Percentiles rank a stretch among this genome's conserved stretches.
These are phyloP conservation scores for Polydrusus pterygomalis DNA, from an alignment of 2,888 invertebrate species.

Conservation along the genomic window DNA sequence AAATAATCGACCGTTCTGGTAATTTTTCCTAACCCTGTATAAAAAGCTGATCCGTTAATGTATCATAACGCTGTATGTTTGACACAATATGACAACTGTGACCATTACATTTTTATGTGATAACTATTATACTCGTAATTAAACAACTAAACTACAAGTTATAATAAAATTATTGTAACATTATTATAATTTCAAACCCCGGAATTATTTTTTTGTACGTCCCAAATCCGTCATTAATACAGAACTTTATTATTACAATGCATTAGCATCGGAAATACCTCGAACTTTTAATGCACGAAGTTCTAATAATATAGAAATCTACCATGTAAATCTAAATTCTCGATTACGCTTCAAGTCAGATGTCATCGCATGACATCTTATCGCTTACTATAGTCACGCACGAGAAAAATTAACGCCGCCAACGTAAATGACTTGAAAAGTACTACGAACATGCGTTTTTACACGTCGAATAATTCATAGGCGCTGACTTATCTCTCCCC, in stretches of 20 bases:
- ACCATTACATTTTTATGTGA: too few species aligned
- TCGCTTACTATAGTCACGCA: conserved; percentile 69
- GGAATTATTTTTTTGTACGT: neutral
- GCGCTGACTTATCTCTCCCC: conserved; percentile 57
- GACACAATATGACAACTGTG: too few species aligned
- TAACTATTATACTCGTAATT: too few species aligned
- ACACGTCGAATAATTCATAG: conserved; percentile 70
- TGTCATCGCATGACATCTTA: conserved; percentile 62
- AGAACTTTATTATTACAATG: conserved; percentile 19
- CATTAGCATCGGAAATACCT: conserved; percentile 43
- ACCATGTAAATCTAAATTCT: conserved; percentile 53
- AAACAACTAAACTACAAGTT: too few species aligned
- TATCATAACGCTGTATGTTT: too few species aligned
- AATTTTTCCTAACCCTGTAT: too few species aligned
- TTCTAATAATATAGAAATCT: conserved; percentile 33
- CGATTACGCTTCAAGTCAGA: conserved; percentile 62
- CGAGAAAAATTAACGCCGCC: conserved; percentile 67
- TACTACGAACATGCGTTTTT: conserved; percentile 64
- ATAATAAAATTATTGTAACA: too few species aligned
- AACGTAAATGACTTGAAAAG: conserved; percentile 48
- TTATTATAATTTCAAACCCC: neutral
- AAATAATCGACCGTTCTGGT: too few species aligned
- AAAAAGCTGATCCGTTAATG: too few species aligned
- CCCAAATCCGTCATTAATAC: conserved; percentile 11
- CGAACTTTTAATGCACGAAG: conserved; percentile 43